These are phyloP conservation scores for Flexamia atlantica DNA, from an alignment of 2,888 invertebrate genomes.

Conservation along the genomic window DNA sequence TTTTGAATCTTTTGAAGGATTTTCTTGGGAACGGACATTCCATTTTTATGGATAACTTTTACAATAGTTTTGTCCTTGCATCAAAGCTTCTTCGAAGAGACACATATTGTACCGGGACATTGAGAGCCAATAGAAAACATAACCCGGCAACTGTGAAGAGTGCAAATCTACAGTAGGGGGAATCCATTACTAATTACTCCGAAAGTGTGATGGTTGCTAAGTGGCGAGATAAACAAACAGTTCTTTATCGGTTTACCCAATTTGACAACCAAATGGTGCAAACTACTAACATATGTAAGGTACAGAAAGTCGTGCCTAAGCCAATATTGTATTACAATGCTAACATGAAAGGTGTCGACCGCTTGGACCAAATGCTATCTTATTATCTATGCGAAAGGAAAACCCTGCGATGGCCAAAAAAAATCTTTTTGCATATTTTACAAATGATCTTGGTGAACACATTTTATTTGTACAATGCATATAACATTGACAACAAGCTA, in stretches of 20 bases:
- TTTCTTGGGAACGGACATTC: conserved; percentile 4
- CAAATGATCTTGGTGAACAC: not conserved
- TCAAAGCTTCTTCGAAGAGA: not conserved
- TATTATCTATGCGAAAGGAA: conserved; percentile 3
- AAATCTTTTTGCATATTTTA: not conserved
- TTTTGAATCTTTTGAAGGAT: conserved; percentile 12
- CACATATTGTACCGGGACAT: not conserved
- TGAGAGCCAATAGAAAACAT: conserved; percentile 1
- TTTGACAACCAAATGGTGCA: not conserved
- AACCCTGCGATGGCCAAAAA: conserved; percentile 8
- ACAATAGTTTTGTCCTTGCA: not conserved
- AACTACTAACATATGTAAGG: not conserved
- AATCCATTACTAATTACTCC: not conserved
- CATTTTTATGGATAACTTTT: not conserved
- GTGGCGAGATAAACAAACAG: not conserved
- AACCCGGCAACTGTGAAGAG: conserved; percentile 1
- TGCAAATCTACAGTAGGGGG: not conserved
- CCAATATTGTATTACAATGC: conserved; percentile 15
- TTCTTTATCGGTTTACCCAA: not conserved
- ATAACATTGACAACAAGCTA: not conserved
- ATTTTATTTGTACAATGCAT: not conserved
- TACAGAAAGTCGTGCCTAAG: not conserved
- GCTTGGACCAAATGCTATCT: conserved; percentile 2
- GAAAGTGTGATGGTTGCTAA: not conserved
- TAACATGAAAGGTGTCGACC: conserved; percentile 5